Percentiles rank a stretch among this genome's conserved stretches.
Evolutionary conservation across 2,888 invertebrate genomes (phyloP).

Genomic region (Psococerastis gibbosa): DNA sequence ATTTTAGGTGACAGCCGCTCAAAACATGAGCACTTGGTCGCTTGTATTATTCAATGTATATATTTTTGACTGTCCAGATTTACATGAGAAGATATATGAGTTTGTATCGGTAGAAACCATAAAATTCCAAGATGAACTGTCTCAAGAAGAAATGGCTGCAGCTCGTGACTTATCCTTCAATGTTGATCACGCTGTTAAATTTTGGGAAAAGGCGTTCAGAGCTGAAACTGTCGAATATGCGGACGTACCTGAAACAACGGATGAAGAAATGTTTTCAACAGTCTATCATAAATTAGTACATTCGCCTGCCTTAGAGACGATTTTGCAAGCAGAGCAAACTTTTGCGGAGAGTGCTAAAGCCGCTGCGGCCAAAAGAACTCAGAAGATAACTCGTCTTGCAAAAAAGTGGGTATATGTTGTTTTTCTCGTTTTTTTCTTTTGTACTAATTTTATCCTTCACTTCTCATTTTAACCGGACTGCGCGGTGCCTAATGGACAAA

Average conservation of each 20-base stretch:
- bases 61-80: slow-evolving; percentile 27
- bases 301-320: slow-evolving; percentile 70
- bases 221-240: slow-evolving; percentile 68
- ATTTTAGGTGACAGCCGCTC: slow-evolving; percentile 36
- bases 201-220: slow-evolving; percentile 62
- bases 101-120: slow-evolving; percentile 48
- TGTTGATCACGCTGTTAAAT: slow-evolving; percentile 53
- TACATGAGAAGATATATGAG: slow-evolving; percentile 36
- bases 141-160: slow-evolving; percentile 38
- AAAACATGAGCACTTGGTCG: neutral
- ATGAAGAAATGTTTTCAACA: slow-evolving; percentile 70
- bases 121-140: slow-evolving; percentile 43
- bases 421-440: neutral
- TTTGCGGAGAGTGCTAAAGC: slow-evolving; percentile 64
- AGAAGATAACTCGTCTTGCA: slow-evolving; percentile 47
- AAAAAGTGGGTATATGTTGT: slow-evolving; percentile 30
- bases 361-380: slow-evolving; percentile 50
- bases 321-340: slow-evolving; percentile 71
- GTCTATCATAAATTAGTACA: slow-evolving; percentile 68
- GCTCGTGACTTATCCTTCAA: slow-evolving; percentile 42
- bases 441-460: neutral
- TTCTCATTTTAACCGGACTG: neutral
- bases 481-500: neutral
- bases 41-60: neutral
- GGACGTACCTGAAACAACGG: slow-evolving; percentile 58